Percentiles rank a stretch among this genome's conserved stretches.
These are phyloP conservation scores for Amphimedon queenslandica DNA, from an alignment of 37 sponge, comb jelly and placozoan genomes.

Conservation along the genomic window DNA sequence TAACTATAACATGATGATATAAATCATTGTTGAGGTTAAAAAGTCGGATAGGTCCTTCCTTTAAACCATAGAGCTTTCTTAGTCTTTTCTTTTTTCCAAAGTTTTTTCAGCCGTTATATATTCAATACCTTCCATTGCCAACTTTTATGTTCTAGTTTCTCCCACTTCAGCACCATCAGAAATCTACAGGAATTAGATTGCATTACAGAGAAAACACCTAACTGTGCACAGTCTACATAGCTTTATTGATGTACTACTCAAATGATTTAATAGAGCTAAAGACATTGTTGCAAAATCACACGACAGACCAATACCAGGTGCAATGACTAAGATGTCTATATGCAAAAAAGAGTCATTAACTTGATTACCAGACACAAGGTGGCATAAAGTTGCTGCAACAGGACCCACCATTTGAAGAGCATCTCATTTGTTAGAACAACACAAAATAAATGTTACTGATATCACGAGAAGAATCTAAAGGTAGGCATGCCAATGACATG, in stretches of 20 bases:
- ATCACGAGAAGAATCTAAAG: constrained; percentile 11
- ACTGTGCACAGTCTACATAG: constrained; percentile 47
- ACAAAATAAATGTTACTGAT: constrained; percentile 25
- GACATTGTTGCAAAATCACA: constrained; percentile 32
- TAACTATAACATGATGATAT: constrained; percentile 3
- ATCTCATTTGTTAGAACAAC: constrained; percentile 15
- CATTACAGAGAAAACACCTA: not conserved
- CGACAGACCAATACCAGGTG: constrained; percentile 14
- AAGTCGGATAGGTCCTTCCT: constrained; percentile 6
- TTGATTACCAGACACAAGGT: constrained; percentile 4
- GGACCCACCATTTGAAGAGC: constrained; percentile 22
- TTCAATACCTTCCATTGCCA: not conserved
- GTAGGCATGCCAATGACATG: constrained; percentile 27
- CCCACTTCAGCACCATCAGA: not conserved
- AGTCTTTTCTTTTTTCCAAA: not conserved
- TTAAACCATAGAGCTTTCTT: constrained; percentile 20
- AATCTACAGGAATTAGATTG: too few species aligned
- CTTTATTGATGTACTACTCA: constrained; percentile 21
- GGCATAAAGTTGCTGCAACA: constrained; percentile 1
- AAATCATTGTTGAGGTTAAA: constrained; percentile 14
- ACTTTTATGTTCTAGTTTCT: not conserved
- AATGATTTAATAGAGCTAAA: constrained; percentile 28
- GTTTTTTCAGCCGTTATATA: not conserved
- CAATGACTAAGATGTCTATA: constrained; percentile 15
- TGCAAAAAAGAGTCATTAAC: constrained; percentile 16